Percentiles rank a stretch among this genome's conserved stretches.
phyloP scores from a whole-genome alignment of 2,888 invertebrate genomes.

The Meandrusa payeni region DNA sequence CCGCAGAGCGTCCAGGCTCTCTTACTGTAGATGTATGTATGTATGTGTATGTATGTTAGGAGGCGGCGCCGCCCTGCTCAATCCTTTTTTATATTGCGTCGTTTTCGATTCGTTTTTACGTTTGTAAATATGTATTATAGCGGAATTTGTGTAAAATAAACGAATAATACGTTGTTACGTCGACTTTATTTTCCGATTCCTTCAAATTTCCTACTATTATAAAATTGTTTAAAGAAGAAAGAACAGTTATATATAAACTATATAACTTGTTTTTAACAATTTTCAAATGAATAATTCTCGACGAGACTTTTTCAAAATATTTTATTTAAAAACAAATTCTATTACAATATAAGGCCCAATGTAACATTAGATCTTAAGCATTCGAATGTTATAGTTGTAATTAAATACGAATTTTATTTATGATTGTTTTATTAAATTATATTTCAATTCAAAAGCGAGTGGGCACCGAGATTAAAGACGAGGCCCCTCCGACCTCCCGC shows the following conservation, averaged over 20 bases:
- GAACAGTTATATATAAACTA: too few species aligned
- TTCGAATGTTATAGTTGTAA: conserved; percentile 13
- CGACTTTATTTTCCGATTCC: conserved; percentile 43
- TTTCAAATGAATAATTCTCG: too few species aligned
- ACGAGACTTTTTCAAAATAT: too few species aligned
- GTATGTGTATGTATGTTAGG: too few species aligned
- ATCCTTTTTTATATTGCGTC: conserved; percentile 72
- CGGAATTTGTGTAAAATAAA: conserved; percentile 77
- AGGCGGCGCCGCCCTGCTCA: conserved; percentile 48
- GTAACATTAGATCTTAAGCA: conserved; percentile 22
- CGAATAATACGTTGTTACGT: conserved; percentile 60
- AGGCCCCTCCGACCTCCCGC: too few species aligned
- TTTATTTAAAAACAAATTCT: not conserved
- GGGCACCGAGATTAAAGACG: too few species aligned
- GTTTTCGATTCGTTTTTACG: conserved; percentile 72
- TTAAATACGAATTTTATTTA: conserved; percentile 19
- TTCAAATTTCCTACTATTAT: not conserved
- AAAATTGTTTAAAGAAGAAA: conserved; percentile 1
- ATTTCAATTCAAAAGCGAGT: too few species aligned
- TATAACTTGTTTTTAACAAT: too few species aligned
- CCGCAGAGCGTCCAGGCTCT: conserved; percentile 40
- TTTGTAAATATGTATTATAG: conserved; percentile 81
- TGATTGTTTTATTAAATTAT: conserved; percentile 11
- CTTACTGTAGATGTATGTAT: too few species aligned
- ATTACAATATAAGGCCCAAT: conserved; percentile 19